Base-by-base conservation (phyloP, 2,113 vertebrate genomes). In the Triplophysa siluroides region DNA sequence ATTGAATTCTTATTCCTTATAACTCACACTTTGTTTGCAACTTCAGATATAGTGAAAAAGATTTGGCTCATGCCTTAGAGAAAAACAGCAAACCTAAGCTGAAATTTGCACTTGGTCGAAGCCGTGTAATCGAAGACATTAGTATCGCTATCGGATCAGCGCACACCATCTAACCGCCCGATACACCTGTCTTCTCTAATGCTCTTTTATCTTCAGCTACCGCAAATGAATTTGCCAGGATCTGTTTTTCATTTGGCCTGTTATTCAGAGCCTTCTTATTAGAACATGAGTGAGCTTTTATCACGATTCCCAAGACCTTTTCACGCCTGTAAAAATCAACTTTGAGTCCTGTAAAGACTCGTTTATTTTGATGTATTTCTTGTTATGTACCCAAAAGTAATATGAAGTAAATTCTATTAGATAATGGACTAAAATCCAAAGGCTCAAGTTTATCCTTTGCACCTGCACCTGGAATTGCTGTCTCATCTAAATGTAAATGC, bases 401-500 rank as follows among this genome's bases (percentile, higher is more conserved):
- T 7, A 38, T 7, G 6, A 38, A 38, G 33, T 38, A 6, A 38
- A 38, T 38, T 38, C 6, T 26, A 52, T 78, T 26, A 56, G 5
- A 68, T 33, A 29, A 62, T 62, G 33, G 45, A 26, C 26, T 56
- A 4, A 18, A 29, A 43, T 24, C 7, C 18, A 50, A 64, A 74
- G 41, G 62, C 38, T 41, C 54, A 58, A 61, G 43, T 64, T 24
- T 21, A 62, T 60, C 43, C 19, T 21, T 13, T 45, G 45, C 26
- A 65, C 26, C 65, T 21, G 33, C 45, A 38, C n/a, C n/a, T 47
- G 4, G 33, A 80, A 23, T 21, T 77, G 78, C 58, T 50, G 82
- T 58, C 82, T 80, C 78, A 65, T 83, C 47, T 45, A 83, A 77
- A 80, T 83, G 66, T 24, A 68, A 79, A 38, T 79, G 26, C 11